Conservation (phyloP, 2,113 vertebrate genomes). For the Nothoprocta pentlandii region DNA sequence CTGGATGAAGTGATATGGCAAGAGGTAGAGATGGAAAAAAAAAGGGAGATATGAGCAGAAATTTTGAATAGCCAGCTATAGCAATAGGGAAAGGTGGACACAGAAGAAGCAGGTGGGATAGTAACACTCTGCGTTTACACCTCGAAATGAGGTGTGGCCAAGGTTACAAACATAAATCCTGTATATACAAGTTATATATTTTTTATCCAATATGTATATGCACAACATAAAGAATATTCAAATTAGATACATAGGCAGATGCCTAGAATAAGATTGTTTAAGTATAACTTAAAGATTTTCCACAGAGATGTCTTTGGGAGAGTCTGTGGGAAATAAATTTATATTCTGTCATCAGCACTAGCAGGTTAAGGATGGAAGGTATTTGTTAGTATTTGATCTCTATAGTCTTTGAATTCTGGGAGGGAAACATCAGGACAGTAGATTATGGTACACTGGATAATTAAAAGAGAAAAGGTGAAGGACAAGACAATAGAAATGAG, state of each 20-base stretch:
- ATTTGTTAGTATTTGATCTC: neutral
- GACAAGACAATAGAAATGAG: neutral
- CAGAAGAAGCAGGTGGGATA: neutral
- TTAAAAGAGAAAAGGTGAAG: neutral
- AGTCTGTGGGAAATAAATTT: neutral
- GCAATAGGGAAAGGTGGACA: neutral
- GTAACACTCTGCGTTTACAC: neutral
- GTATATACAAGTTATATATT: neutral
- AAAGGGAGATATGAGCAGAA: neutral
- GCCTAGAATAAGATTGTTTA: neutral
- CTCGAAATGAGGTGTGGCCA: neutral
- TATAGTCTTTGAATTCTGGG: neutral
- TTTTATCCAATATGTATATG: too few species aligned
- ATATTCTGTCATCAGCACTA: neutral
- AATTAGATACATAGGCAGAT: neutral
- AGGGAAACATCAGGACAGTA: neutral
- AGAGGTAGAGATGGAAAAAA: neutral
- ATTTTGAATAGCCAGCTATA: neutral
- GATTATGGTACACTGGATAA: neutral
- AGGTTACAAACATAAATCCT: neutral
- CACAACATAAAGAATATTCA: neutral
- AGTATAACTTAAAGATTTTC: neutral
- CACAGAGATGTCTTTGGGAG: neutral
- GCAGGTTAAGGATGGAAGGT: neutral
- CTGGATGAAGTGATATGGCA: neutral